phyloP scores from a whole-genome alignment of 2,113 vertebrate genomes.

The Scartelaos histophorus region DNA sequence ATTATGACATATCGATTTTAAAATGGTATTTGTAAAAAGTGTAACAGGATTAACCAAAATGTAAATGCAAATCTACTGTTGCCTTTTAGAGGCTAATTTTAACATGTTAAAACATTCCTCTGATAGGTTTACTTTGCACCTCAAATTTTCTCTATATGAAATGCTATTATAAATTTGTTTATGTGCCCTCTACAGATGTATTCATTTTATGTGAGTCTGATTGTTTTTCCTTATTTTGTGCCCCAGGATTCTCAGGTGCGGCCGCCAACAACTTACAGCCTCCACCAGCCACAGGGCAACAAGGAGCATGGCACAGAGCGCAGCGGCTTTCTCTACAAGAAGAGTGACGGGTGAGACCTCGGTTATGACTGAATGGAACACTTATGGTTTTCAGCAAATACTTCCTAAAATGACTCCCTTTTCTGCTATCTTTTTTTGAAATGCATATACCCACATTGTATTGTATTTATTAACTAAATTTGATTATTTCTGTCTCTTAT shows the following conservation, averaged over 20 bases:
- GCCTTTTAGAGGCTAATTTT: too few species aligned
- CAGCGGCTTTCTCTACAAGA: constrained; percentile 92
- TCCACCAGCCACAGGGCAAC: constrained; percentile 98
- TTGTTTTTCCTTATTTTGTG: not conserved
- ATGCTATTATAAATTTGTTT: not conserved
- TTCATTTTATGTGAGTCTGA: constrained; percentile 2
- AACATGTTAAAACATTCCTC: too few species aligned
- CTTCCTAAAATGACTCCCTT: not conserved
- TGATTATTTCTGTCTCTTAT: not conserved
- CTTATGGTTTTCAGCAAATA: not conserved
- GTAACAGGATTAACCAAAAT: too few species aligned
- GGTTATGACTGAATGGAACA: not conserved
- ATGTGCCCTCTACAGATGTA: too few species aligned
- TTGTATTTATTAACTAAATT: not conserved
- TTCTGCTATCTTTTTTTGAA: not conserved
- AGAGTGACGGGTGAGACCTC: constrained; percentile 89
- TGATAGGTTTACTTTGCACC: too few species aligned
- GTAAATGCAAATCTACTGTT: too few species aligned
- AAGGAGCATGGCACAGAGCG: constrained; percentile 96
- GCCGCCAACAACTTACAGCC: constrained; percentile 92
- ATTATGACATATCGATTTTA: too few species aligned
- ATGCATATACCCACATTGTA: not conserved
- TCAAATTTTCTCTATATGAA: not conserved
- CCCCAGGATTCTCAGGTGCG: constrained; percentile 90
- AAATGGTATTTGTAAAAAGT: too few species aligned